These are phyloP conservation scores for Diglossa cyanea DNA, from an alignment of 2,797 vertebrate species.

Conservation along the genomic window DNA sequence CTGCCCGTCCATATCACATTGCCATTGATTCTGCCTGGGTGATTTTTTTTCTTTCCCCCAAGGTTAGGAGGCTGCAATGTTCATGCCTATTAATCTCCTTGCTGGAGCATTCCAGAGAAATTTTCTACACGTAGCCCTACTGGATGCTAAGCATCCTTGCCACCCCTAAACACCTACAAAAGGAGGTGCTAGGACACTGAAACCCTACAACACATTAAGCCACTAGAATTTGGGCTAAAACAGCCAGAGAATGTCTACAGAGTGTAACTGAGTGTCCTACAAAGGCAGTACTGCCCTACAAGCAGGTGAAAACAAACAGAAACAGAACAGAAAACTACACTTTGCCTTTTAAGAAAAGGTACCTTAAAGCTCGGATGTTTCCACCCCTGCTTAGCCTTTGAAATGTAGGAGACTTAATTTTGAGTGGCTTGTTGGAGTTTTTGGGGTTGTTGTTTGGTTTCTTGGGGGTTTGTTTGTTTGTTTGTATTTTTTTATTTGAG, in stretches of 20 bases:
- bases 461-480: fast-evolving
- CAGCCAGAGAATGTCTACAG: not conserved
- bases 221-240: not conserved
- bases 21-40: not conserved
- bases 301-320: not conserved
- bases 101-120: not conserved
- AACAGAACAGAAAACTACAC: not conserved
- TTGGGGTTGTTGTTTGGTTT: not conserved
- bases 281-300: not conserved
- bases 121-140: not conserved
- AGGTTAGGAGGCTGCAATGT: not conserved
- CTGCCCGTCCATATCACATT: not conserved
- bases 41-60: not conserved
- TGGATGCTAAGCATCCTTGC: not conserved
- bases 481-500: not conserved
- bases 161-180: not conserved
- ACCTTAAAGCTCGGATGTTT: not conserved
- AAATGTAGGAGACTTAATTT: not conserved
- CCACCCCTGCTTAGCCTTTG: not conserved
- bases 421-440: not conserved
- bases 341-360: not conserved
- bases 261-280: not conserved
- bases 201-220: not conserved
- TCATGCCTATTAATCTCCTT: not conserved
- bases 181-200: not conserved